Evolutionary conservation across 2,113 vertebrate species (phyloP).

Genomic region (Patagioenas fasciata): DNA sequence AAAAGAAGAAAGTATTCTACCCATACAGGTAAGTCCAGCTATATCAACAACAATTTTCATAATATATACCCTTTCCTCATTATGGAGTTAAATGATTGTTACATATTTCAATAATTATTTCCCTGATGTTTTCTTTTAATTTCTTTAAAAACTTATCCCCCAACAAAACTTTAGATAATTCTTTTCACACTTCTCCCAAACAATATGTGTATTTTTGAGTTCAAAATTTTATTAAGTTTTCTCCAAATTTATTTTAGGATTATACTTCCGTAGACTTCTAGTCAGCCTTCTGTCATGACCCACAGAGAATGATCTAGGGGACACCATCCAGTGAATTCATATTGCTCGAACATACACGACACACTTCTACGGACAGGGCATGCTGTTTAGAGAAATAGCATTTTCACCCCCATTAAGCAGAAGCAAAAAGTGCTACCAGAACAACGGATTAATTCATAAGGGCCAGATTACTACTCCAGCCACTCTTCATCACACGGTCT

Average conservation of each 20-base stretch:
- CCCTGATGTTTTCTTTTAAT: not conserved
- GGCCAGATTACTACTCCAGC: not conserved
- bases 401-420: not conserved
- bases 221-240: not conserved
- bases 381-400: not conserved
- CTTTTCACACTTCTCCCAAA: not conserved
- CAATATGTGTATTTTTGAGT: not conserved
- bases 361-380: not conserved
- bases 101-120: not conserved
- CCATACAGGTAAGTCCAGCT: not conserved
- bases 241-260: not conserved
- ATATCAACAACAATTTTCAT: not conserved
- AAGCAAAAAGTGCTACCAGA: not conserved
- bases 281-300: not conserved
- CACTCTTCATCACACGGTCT: not conserved
- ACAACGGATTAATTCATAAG: not conserved
- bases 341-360: fast-evolving
- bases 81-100: not conserved
- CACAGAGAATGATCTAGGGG: not conserved
- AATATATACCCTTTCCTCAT: not conserved
- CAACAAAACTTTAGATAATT: not conserved
- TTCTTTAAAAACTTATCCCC: not conserved
- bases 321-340: not conserved
- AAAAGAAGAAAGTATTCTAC: not conserved
- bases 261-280: not conserved